A percentile compares a stretch with the other conserved stretches of the same genome.
Conservation (phyloP, 1,140 invertebrate genomes). For the Listronotus oregonensis region DNA sequence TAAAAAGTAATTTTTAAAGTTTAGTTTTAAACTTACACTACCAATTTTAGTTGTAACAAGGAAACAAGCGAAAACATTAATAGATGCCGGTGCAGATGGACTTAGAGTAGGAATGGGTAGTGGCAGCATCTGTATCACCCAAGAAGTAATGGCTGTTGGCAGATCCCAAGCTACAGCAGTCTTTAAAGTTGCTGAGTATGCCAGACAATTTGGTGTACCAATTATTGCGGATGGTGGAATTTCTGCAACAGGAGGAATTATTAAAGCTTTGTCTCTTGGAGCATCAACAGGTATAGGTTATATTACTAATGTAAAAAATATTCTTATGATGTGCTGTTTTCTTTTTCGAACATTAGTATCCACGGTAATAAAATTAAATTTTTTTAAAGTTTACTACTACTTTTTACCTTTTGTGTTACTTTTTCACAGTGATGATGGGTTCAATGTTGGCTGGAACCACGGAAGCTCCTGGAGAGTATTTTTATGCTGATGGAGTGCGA, state of each 20-base stretch:
- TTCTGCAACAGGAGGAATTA: slow-evolving; percentile 92
- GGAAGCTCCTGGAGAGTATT: slow-evolving; percentile 98
- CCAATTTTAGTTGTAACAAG: slow-evolving; percentile 81
- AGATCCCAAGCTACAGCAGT: slow-evolving; percentile 92
- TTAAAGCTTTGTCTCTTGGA: slow-evolving; percentile 90
- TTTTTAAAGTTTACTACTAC: too few species aligned
- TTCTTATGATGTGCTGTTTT: too few species aligned
- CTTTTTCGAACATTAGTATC: too few species aligned
- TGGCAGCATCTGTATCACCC: slow-evolving; percentile 98
- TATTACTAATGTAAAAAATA: too few species aligned
- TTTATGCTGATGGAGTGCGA: slow-evolving; percentile 95
- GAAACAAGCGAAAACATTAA: slow-evolving; percentile 94
- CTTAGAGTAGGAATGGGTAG: slow-evolving; percentile 97
- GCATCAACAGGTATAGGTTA: slow-evolving; percentile 81
- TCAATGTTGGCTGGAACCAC: slow-evolving; percentile 95
- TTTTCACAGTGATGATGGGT: slow-evolving; percentile 91
- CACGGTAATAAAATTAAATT: too few species aligned
- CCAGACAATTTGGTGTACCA: slow-evolving; percentile 85
- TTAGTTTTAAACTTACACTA: too few species aligned
- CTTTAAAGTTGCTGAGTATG: slow-evolving; percentile 86
- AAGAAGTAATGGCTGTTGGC: slow-evolving; percentile 99
- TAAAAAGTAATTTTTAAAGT: too few species aligned
- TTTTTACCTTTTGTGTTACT: background rate
- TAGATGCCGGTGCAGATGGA: slow-evolving; percentile 95
- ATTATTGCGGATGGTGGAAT: slow-evolving; percentile 99